Conservation (phyloP, 2,888 invertebrate species). For the Fabriciana adippe region DNA sequence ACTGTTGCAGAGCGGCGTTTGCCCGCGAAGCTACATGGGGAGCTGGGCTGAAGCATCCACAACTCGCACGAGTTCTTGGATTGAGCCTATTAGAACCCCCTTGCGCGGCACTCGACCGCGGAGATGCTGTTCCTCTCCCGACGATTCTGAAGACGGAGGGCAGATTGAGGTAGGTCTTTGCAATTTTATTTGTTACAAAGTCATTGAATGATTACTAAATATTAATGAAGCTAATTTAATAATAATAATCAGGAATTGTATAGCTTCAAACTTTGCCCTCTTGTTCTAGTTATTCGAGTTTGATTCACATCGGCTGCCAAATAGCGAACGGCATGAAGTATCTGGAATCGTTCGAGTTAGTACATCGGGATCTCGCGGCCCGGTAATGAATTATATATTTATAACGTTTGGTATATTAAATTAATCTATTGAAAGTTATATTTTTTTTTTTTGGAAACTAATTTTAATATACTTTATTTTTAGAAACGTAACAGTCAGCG, state of each 20-base stretch:
- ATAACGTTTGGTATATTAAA: background rate
- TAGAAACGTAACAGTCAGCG: slow-evolving; percentile 94
- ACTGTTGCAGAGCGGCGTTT: slow-evolving; percentile 88
- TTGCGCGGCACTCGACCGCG: slow-evolving; percentile 94
- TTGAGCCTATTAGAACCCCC: slow-evolving; percentile 92
- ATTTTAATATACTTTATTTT: slow-evolving; percentile 9
- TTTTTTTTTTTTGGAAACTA: background rate
- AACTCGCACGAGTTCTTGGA: slow-evolving; percentile 91
- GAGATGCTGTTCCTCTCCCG: slow-evolving; percentile 92
- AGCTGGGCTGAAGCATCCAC: slow-evolving; percentile 91
- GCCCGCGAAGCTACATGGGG: slow-evolving; percentile 93
- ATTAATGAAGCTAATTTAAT: background rate
- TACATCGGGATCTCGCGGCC: slow-evolving; percentile 94
- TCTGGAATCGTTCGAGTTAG: slow-evolving; percentile 93
- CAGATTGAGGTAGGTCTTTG: slow-evolving; percentile 70
- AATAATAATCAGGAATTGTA: background rate
- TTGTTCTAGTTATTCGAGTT: slow-evolving; percentile 88
- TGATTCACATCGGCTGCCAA: slow-evolving; percentile 93
- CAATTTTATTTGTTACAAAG: background rate
- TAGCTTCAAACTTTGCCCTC: background rate
- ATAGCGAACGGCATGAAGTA: slow-evolving; percentile 97
- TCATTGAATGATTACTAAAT: background rate
- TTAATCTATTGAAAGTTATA: background rate
- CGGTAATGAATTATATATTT: slow-evolving; percentile 75
- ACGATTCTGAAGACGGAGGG: slow-evolving; percentile 81